These are phyloP conservation scores for Corythornis vintsioides DNA, from an alignment of 2,113 vertebrate species.

Conservation along the genomic window DNA sequence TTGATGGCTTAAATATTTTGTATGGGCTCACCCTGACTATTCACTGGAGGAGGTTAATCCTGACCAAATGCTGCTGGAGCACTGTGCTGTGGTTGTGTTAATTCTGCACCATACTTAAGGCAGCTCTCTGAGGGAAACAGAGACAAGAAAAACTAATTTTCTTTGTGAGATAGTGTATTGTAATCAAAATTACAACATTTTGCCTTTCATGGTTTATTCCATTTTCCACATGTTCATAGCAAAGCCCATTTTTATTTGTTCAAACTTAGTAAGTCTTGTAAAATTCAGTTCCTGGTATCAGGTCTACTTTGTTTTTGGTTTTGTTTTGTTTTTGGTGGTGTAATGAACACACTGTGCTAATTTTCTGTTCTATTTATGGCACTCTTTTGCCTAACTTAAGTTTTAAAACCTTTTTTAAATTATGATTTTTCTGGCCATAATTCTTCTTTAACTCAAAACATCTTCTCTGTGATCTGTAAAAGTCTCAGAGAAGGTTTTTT, in stretches of 20 bases:
- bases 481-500: not conserved
- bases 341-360: not conserved
- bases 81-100: not conserved
- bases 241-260: not conserved
- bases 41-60: not conserved
- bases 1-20: conserved; percentile 3
- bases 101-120: not conserved
- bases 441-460: not conserved
- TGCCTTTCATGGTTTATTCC: not conserved
- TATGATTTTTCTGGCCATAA: not conserved
- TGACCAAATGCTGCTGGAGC: not conserved
- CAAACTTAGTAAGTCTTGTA: not conserved
- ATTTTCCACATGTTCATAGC: not conserved
- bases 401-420: not conserved
- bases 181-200: not conserved
- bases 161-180: not conserved
- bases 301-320: not conserved
- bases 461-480: not conserved
- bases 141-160: not conserved
- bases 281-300: not conserved
- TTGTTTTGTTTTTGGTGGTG: not conserved
- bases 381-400: not conserved
- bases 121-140: not conserved
- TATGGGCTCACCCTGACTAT: not conserved
- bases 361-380: not conserved